Conservation (phyloP, 2,888 invertebrate genomes). For the Brenthis daphne region DNA sequence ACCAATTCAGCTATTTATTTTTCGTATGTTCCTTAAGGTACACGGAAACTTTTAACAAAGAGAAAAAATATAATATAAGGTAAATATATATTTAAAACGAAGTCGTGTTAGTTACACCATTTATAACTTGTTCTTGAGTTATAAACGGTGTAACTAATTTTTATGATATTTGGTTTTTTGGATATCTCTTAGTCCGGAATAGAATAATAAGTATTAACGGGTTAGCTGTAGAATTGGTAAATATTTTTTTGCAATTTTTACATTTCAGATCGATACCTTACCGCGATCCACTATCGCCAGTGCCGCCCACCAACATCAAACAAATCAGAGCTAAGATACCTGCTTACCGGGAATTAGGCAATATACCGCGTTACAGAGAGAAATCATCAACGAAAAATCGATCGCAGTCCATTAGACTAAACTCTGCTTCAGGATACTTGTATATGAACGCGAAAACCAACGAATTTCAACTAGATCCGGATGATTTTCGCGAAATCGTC, state of each 20-base stretch:
- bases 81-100: too few species aligned
- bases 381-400: slow-evolving; percentile 64
- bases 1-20: too few species aligned
- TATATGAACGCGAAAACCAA: slow-evolving; percentile 78
- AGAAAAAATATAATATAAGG: too few species aligned
- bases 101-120: too few species aligned
- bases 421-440: slow-evolving; percentile 76
- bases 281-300: slow-evolving; percentile 67
- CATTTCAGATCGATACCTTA: slow-evolving; percentile 69
- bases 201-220: too few species aligned
- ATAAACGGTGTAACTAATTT: too few species aligned
- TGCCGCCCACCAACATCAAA: slow-evolving; percentile 68
- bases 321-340: slow-evolving; percentile 60
- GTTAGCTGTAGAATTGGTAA: background rate
- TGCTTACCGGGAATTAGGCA: slow-evolving; percentile 60
- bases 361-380: slow-evolving; percentile 72
- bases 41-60: too few species aligned
- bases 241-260: background rate
- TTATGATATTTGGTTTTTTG: too few species aligned
- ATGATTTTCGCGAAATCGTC: slow-evolving; percentile 74
- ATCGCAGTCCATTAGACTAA: slow-evolving; percentile 71
- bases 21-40: too few species aligned
- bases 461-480: slow-evolving; percentile 75
- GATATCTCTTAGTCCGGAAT: too few species aligned
- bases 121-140: too few species aligned